phyloP scores from a whole-genome alignment of 2,797 vertebrate species.

The Eulemur coronatus region DNA sequence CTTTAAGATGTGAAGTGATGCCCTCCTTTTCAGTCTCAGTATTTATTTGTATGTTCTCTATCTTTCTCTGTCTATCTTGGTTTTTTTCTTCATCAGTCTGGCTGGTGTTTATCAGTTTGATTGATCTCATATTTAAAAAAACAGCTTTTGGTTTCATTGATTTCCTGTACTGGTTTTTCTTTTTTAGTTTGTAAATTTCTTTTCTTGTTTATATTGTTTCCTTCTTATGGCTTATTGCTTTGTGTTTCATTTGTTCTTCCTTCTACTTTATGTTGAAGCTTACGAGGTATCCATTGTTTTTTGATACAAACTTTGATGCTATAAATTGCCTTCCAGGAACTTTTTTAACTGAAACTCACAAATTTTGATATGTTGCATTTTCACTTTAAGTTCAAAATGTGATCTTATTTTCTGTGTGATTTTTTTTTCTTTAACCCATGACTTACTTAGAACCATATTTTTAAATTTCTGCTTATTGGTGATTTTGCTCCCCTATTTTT shows the following conservation, averaged over 20 bases:
- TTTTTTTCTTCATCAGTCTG: neutral
- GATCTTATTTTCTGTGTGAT: neutral
- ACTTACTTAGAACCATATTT: neutral
- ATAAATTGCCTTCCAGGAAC: neutral
- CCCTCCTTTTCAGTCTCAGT: neutral
- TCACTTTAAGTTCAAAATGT: constrained; percentile 31
- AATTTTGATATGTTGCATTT: constrained; percentile 30
- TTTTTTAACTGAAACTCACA: neutral
- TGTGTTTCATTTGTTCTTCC: neutral
- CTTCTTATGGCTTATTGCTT: neutral
- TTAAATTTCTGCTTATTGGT: neutral
- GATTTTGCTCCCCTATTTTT: neutral
- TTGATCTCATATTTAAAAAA: neutral
- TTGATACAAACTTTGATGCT: neutral
- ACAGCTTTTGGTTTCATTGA: neutral
- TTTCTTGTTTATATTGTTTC: neutral
- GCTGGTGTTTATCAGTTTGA: neutral
- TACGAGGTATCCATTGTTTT: neutral
- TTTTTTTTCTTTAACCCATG: neutral
- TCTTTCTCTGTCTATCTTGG: neutral
- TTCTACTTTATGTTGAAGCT: neutral
- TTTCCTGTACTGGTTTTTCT: neutral
- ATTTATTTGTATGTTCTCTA: neutral
- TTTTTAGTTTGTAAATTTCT: neutral
- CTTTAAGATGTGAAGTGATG: neutral